These are phyloP conservation scores for Galendromus occidentalis DNA, from an alignment of 1,140 invertebrate genomes.

Conservation along the genomic window DNA sequence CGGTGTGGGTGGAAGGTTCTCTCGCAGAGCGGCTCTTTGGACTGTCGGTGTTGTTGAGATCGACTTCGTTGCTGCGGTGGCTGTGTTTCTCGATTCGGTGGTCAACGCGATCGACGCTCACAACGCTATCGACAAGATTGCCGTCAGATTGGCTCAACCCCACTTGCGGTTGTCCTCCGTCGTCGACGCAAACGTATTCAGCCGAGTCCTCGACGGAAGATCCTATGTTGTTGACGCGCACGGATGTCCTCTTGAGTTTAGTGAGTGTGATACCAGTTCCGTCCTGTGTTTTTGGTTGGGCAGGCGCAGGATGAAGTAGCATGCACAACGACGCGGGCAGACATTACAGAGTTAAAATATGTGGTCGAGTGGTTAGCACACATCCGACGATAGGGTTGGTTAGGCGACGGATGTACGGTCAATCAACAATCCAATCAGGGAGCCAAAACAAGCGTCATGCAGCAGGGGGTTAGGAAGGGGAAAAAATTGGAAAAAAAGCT, in stretches of 20 bases:
- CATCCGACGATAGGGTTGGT: background rate
- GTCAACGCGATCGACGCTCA: no score
- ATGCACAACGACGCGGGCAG: background rate
- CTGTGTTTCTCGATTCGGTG: no score
- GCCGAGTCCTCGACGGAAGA: constrained; percentile 6
- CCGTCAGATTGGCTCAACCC: background rate
- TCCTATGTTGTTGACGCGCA: constrained; percentile 3
- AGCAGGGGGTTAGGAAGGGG: constrained; percentile 1
- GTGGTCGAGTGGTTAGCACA: no score
- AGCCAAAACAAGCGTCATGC: constrained; percentile 8
- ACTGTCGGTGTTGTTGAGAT: background rate
- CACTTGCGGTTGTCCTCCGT: background rate
- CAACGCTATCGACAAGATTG: background rate
- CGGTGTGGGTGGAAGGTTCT: background rate
- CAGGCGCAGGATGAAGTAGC: background rate
- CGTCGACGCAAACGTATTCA: background rate
- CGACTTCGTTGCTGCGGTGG: background rate
- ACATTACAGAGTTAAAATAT: no score
- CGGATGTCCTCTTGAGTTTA: constrained; percentile 1
- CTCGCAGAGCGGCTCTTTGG: background rate
- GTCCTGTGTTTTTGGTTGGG: background rate
- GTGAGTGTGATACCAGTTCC: background rate
- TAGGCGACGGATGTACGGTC: background rate
- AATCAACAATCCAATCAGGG: background rate
- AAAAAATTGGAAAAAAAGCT: background rate